Evolutionary conservation across 2,888 invertebrate genomes (phyloP).

Genomic region (Helobdella robusta): DNA sequence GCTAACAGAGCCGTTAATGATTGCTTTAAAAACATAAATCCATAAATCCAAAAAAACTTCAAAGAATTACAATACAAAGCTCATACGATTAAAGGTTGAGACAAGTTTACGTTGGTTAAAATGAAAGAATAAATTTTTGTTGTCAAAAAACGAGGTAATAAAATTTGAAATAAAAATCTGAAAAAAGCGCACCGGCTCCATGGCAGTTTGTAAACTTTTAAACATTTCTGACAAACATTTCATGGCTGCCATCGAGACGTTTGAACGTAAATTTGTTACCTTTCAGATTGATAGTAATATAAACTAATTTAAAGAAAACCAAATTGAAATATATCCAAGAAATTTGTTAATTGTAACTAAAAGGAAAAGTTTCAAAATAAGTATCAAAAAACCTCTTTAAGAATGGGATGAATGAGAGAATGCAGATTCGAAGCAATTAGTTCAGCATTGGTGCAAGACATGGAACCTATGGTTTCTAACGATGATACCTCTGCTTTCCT

Average conservation of each 20-base stretch:
- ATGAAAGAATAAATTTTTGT: too few species aligned
- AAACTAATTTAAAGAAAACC: too few species aligned
- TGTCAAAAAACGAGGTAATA: too few species aligned
- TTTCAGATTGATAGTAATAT: constrained; percentile 44
- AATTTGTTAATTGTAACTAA: too few species aligned
- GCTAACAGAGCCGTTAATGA: too few species aligned
- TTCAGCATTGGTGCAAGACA: constrained; percentile 5
- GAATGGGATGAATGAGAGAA: not conserved
- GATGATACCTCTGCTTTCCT: constrained; percentile 18
- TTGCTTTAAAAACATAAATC: too few species aligned
- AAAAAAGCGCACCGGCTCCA: constrained; percentile 57
- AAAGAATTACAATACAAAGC: too few species aligned
- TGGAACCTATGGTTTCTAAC: constrained; percentile 5
- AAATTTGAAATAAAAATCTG: too few species aligned
- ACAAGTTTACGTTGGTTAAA: too few species aligned
- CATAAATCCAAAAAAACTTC: too few species aligned
- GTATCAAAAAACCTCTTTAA: constrained; percentile 15
- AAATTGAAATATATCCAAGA: too few species aligned
- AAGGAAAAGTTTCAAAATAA: not conserved
- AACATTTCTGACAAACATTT: constrained; percentile 72
- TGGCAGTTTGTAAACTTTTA: constrained; percentile 47
- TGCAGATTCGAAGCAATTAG: constrained; percentile 3
- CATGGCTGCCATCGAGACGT: constrained; percentile 74
- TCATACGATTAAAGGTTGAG: too few species aligned
- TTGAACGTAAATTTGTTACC: constrained; percentile 79